Base-by-base conservation (phyloP, 2,113 vertebrate genomes). In the Petaurus breviceps region DNA sequence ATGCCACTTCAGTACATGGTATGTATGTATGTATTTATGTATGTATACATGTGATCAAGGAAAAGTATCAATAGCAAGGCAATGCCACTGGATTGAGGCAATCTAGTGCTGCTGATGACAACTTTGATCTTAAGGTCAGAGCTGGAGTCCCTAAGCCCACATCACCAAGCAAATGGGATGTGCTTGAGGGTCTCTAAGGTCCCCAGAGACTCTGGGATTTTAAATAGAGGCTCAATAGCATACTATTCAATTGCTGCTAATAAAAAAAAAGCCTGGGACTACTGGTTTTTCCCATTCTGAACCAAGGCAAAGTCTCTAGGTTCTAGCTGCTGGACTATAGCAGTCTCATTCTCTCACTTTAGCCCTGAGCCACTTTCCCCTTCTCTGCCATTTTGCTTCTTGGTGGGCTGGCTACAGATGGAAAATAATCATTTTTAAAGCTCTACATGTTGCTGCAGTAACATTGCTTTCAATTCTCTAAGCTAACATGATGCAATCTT, bases 401-500 rank as follows among this genome's bases (percentile, higher is more conserved):
- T 2, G 7, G 16, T 1, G 2, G 37, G 52, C 19, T 25, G 46
- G 54, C 14, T n/a, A 14, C 61, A 77, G 37, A 77, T 77, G 61
- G 31, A 77, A 68, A 77, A 77, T n/a, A n/a, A n/a, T 14, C 77
- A 2, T 43, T 51, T 68, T 52, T 26, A 51, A 61, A 95, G 49
- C 46, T 28, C n/a, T n/a, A 51, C n/a, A 0, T 22, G 28, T 3
- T 25, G 51, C 28, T 77, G 37, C 61, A 77, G 4, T 77, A 93
- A 26, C 96, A 95, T 93, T n/a, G 94, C 95, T 77, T 97, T 97
- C 61, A 97, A 96, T 77, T 96, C 96, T 97, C 96, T 96, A 90
- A 97, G 97, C 95, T 94, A 92, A 94, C 93, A 51, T 95, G 97
- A 98, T 93, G 97, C 97, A 98, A 98, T 54, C 93, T 49, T 91